Conservation (phyloP, 2,113 vertebrate genomes). For the Sporophila hypoxantha region DNA sequence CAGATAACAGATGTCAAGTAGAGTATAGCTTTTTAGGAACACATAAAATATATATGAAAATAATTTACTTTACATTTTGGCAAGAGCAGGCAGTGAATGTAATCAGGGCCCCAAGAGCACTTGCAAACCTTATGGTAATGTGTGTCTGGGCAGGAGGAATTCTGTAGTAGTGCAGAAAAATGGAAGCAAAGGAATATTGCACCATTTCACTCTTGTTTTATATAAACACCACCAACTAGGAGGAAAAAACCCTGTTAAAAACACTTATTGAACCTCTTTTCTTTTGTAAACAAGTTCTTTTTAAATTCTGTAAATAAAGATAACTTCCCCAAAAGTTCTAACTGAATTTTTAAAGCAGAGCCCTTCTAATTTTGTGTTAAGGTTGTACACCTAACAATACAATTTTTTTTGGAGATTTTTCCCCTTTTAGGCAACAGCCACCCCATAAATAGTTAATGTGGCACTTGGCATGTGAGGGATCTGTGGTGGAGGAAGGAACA, state of each 20-base stretch:
- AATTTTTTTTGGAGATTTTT: background rate
- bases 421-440: background rate
- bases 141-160: background rate
- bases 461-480: background rate
- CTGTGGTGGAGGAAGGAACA: conserved; percentile 35
- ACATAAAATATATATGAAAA: conserved; percentile 2
- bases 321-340: background rate
- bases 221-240: background rate
- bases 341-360: background rate
- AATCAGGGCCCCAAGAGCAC: background rate
- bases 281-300: background rate
- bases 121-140: background rate
- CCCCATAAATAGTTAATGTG: background rate
- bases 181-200: background rate
- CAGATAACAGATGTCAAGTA: conserved; percentile 22
- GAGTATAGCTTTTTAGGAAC: background rate
- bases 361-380: background rate
- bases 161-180: background rate
- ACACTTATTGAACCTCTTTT: background rate
- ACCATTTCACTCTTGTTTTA: background rate
- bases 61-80: background rate
- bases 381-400: background rate
- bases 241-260: background rate
- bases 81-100: background rate
- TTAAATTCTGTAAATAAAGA: background rate